Evolutionary conservation across 2,113 vertebrate species (phyloP).

Genomic region (Mirounga angustirostris): DNA sequence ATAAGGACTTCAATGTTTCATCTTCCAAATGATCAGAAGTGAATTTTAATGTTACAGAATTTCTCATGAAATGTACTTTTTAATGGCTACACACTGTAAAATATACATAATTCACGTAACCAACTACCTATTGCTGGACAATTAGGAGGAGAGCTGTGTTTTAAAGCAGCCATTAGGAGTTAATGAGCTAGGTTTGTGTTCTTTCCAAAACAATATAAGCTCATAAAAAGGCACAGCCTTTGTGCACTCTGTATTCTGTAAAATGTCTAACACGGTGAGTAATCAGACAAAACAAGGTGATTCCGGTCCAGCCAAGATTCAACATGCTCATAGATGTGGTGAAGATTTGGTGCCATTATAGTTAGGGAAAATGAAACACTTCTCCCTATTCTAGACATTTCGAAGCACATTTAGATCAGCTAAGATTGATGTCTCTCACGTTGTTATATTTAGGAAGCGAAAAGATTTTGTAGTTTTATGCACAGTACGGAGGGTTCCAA

Average conservation of each 20-base stretch:
- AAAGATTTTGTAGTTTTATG: not conserved
- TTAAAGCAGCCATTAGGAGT: conserved; percentile 56
- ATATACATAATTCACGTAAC: conserved; percentile 71
- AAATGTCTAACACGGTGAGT: not conserved
- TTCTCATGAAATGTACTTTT: conserved; percentile 60
- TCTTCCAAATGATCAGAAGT: conserved; percentile 45
- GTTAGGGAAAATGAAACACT: not conserved
- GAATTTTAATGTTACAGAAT: conserved; percentile 62
- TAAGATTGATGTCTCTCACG: not conserved
- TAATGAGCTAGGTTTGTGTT: conserved; percentile 59
- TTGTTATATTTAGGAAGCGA: conserved; percentile 12
- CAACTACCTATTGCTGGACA: conserved; percentile 61
- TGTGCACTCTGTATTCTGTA: not conserved
- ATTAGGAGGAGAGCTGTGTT: conserved; percentile 44
- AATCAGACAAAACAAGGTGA: not conserved
- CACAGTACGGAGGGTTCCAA: not conserved
- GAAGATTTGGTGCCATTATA: not conserved
- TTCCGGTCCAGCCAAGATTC: not conserved
- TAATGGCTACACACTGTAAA: conserved; percentile 46
- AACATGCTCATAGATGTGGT: not conserved
- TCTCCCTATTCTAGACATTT: not conserved
- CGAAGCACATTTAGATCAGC: not conserved
- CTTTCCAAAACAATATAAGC: conserved; percentile 27
- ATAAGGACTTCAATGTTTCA: not conserved
- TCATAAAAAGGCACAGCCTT: conserved; percentile 10